Evolutionary conservation across 2,888 invertebrate species (phyloP), one percentile per base, ranked within the genome.

Genomic region (Netelia inedita): DNA sequence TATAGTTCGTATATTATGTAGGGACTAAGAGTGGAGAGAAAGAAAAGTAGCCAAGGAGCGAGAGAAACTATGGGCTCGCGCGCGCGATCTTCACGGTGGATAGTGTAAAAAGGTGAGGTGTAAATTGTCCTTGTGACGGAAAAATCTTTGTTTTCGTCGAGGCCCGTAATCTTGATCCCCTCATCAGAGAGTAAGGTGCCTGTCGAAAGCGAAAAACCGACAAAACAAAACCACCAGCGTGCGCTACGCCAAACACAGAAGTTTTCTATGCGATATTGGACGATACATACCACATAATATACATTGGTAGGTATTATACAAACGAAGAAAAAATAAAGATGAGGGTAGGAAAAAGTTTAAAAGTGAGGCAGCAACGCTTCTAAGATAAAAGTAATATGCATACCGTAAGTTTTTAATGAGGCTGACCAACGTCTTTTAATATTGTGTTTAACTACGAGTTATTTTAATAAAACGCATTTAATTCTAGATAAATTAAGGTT

Each of bases 91-190:
- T 75, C 43, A 28, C 43, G n/a, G 16, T n/a, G 76, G 83, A 79
- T 75, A 80, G 59, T 71, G 71, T 74, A 71, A 75, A 69, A 79
- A 66, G 23, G 46, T 68, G 23, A 21, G 80, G 63, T 66, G 19
- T 19, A 75, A 79, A 65, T 75, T 81, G 50, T 69, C 63, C 21
- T 41, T n/a, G 55, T 19, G 73, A 61, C 23, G 14, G n/a, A 50
- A 73, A 76, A 74, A 72, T 81, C 73, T 50, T 71, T 43, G 55
- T 66, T 76, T 79, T 78, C 79, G 35, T 71, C 50, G 46, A 55
- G 55, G 65, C 5, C 41, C 78, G 53, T 80, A 82, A 87, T 87
- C 87, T 74, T 87, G 82, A 85, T 87, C 28, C 28, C 28, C 28
- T 28, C 28, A 5, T 28, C 28, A 28, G 28, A 28, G 28, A 28